Base-by-base conservation (phyloP, 1,140 invertebrate genomes). In the Cheumatopsyche charites region DNA sequence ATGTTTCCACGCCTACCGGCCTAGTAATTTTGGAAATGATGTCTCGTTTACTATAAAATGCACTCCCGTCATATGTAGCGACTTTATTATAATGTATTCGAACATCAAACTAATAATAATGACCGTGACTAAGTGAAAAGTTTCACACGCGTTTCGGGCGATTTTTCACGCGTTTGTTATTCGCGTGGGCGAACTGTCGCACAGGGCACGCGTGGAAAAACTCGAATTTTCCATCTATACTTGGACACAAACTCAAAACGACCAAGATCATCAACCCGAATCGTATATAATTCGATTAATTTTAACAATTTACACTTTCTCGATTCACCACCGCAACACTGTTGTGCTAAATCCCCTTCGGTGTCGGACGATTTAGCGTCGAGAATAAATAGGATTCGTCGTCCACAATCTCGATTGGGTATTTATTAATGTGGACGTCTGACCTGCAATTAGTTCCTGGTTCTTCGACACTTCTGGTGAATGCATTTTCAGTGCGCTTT, bases 341-440 rank as follows among this genome's bases (percentile, higher is more conserved):
- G 3, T 36, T 4, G 3, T 36, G 15, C 1, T 15, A 19, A 2
- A 52, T 52, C 47, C 7, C 47, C 47, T 17, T 52, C 15, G 47
- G 47, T 19, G 15, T 17, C 47, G 47, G 47, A 52, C 47, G 47
- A 52, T 52, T 52, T 52, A 52, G 47, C 47, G 19, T 17, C 47
- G 19, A 19, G 47, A 52, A 52, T 52, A 52, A 52, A 52, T 52
- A 52, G 47, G 47, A n/a, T 52, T 15, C 19, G 15, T 17, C 47
- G 47, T 52, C 47, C 19, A 15, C n/a, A 9, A 52, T 52, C 47
- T 52, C 47, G 47, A 52, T 52, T 52, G 47, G 47, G 47, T 52
- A 52, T 52, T 52, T 52, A 52, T 52, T 52, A 52, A 52, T 52
- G 47, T 17, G 47, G 47, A 52, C 47, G 47, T 52, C 47, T 52